Conservation (phyloP, 2,888 invertebrate species). For the Atethmia centrago region DNA sequence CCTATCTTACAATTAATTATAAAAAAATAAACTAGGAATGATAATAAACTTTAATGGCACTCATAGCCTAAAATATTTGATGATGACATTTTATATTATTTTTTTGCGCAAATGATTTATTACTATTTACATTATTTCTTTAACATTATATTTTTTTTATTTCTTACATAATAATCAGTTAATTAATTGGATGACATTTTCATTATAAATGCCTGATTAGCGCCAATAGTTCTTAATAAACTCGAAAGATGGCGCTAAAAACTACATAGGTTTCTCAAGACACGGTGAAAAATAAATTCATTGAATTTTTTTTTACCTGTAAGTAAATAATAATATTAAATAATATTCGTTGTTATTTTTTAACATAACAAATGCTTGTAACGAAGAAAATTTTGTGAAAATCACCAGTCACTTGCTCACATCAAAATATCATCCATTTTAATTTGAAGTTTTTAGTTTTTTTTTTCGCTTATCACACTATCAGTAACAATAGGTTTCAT, state of each 20-base stretch:
- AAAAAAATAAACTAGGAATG: slow-evolving; percentile 74
- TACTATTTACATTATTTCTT: slow-evolving; percentile 60
- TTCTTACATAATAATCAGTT: slow-evolving; percentile 27
- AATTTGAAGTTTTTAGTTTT: background rate
- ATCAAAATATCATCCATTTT: background rate
- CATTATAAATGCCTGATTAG: slow-evolving; percentile 30
- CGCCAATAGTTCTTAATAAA: slow-evolving; percentile 1
- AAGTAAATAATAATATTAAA: slow-evolving; percentile 38
- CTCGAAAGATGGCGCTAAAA: slow-evolving; percentile 36
- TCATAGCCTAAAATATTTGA: slow-evolving; percentile 87
- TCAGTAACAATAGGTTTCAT: too few relatives aligned
- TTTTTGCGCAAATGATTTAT: slow-evolving; percentile 37
- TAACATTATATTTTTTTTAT: slow-evolving; percentile 21
- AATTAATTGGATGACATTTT: slow-evolving; percentile 34
- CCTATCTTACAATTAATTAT: slow-evolving; percentile 57
- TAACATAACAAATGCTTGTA: slow-evolving; percentile 73
- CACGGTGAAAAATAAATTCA: slow-evolving; percentile 1
- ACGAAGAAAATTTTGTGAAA: slow-evolving; percentile 34
- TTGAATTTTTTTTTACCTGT: slow-evolving; percentile 19
- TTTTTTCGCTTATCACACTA: too few relatives aligned
- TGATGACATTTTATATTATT: slow-evolving; percentile 46
- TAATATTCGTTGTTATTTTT: slow-evolving; percentile 63
- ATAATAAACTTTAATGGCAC: slow-evolving; percentile 87
- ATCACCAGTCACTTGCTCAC: slow-evolving; percentile 23
- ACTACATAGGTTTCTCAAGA: slow-evolving; percentile 8